Conservation (phyloP, 2,888 invertebrate genomes). For the Neoaliturus tenellus region DNA sequence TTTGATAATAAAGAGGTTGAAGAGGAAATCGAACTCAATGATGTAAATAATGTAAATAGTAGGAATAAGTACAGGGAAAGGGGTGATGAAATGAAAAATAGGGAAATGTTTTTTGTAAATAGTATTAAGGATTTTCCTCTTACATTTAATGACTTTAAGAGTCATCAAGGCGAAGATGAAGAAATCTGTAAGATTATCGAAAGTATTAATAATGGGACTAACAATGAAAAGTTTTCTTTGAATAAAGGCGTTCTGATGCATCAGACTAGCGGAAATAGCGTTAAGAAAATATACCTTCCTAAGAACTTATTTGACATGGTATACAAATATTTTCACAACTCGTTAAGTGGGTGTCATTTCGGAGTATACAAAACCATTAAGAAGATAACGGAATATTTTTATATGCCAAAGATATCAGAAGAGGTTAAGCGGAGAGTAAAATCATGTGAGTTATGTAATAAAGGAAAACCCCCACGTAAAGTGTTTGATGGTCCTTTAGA, state of each 20-base stretch:
- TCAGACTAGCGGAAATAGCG: background rate
- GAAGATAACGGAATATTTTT: background rate
- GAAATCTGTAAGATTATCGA: background rate
- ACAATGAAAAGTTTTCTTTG: background rate
- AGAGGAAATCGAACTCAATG: background rate
- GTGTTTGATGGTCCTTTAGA: slow-evolving; percentile 2
- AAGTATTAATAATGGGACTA: background rate
- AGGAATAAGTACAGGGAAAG: background rate
- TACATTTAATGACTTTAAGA: slow-evolving; percentile 2
- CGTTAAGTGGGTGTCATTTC: background rate
- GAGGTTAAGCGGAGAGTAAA: background rate
- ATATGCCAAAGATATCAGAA: background rate
- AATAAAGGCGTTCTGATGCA: slow-evolving; percentile 16
- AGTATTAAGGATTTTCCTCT: background rate
- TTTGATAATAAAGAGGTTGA: background rate
- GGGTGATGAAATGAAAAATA: background rate
- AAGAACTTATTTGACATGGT: background rate
- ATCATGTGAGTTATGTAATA: background rate
- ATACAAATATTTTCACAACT: slow-evolving; percentile 1
- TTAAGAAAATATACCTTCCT: background rate
- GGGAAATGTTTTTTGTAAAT: background rate
- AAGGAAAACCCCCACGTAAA: background rate
- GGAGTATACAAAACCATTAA: slow-evolving; percentile 1
- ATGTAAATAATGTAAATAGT: background rate
- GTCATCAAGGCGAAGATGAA: background rate